Evolutionary conservation across 2,888 invertebrate species (phyloP).

Genomic region (Cephus runcator): DNA sequence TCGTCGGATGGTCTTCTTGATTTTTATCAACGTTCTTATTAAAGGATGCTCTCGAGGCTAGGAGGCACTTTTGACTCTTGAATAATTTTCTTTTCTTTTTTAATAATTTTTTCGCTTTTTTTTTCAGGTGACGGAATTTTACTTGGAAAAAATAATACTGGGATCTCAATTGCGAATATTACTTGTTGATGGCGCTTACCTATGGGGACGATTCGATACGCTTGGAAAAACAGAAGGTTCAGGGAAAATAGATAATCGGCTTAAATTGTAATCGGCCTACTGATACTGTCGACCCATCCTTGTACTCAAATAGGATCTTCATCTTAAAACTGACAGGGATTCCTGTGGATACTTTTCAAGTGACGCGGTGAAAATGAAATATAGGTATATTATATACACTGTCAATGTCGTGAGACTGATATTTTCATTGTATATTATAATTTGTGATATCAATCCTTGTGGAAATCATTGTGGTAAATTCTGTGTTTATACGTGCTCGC

Average conservation of each 20-base stretch:
- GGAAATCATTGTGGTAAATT: neutral
- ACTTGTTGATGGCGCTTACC: neutral
- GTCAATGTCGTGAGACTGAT: neutral
- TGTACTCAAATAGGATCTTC: neutral
- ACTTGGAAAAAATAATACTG: neutral
- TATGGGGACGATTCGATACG: neutral
- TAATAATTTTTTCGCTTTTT: neutral
- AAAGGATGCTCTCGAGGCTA: neutral
- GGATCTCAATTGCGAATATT: neutral
- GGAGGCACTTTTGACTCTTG: neutral
- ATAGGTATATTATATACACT: neutral
- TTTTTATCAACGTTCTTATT: slow-evolving; percentile 15
- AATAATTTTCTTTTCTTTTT: neutral
- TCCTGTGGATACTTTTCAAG: neutral
- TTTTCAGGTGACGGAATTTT: neutral
- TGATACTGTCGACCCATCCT: neutral
- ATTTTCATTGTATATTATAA: neutral
- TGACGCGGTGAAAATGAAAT: neutral
- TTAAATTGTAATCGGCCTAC: slow-evolving; percentile 1
- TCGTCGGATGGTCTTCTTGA: neutral
- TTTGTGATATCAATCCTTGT: neutral
- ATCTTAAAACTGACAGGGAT: neutral
- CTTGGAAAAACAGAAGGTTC: neutral
- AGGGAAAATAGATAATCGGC: neutral
- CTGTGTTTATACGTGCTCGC: neutral